Evolutionary conservation across 2,797 vertebrate species (phyloP).

Genomic region (Bufotes viridis): DNA sequence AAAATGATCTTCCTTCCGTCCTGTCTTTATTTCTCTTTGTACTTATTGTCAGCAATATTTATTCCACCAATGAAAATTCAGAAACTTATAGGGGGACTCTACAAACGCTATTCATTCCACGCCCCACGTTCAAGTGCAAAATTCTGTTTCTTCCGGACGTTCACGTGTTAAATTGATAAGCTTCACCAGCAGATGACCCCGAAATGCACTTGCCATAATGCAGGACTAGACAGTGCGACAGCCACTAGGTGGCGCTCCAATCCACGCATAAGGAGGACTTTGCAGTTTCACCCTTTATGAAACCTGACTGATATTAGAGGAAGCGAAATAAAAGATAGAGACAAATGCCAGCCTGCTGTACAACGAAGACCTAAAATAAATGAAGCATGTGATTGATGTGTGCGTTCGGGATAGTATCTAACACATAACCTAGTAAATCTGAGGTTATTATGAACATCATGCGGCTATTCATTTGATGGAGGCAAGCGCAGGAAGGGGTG

Average conservation of each 20-base stretch:
- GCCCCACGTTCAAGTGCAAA: not conserved
- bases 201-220: conserved; percentile 38
- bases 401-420: conserved; percentile 58
- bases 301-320: conserved; percentile 47
- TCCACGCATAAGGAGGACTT: conserved; percentile 33
- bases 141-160: not conserved
- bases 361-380: conserved; percentile 62
- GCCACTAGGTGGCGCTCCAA: conserved; percentile 54
- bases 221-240: conserved; percentile 44
- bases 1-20: not conserved
- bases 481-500: conserved; percentile 36
- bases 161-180: conserved; percentile 20
- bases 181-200: conserved; percentile 30
- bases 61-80: not conserved
- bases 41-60: not conserved
- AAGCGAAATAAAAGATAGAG: conserved; percentile 60
- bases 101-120: not conserved
- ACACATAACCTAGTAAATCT: conserved; percentile 63
- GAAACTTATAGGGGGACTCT: too few species aligned
- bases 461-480: conserved; percentile 54
- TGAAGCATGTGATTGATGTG: conserved; percentile 63
- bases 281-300: conserved; percentile 26
- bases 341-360: conserved; percentile 55
- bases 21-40: not conserved
- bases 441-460: conserved; percentile 61